Percentiles rank a stretch among this genome's conserved stretches.
Evolutionary conservation across 2,113 vertebrate genomes (phyloP).

Genomic region (Hystrix brachyura): DNA sequence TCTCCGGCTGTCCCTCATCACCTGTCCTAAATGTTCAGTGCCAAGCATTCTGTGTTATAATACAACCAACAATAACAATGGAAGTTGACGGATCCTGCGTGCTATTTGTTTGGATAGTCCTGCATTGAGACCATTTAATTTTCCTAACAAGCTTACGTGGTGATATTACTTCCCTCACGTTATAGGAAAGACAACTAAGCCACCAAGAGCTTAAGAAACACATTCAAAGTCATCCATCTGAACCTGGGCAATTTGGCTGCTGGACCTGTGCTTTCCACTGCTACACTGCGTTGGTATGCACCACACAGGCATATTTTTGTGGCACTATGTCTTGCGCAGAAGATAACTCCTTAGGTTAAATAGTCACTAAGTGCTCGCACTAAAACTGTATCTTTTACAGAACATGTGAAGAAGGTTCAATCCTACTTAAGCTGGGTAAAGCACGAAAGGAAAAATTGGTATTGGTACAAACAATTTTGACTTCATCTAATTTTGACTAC

Average conservation of each 20-base stretch:
- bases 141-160: not conserved
- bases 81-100: not conserved
- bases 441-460: not conserved
- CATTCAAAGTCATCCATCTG: not conserved
- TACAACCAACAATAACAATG: not conserved
- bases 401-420: not conserved
- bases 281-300: accelerated
- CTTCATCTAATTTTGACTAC: not conserved
- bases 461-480: not conserved
- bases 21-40: not conserved
- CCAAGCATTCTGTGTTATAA: not conserved
- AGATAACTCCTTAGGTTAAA: not conserved
- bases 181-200: not conserved
- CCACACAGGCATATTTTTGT: not conserved
- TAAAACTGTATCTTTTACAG: not conserved
- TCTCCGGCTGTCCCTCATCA: not conserved
- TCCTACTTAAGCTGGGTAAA: constrained; percentile 14
- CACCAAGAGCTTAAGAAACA: not conserved
- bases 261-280: not conserved
- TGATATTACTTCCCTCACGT: not conserved
- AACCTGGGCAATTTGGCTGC: not conserved
- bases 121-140: not conserved
- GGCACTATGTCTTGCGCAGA: not conserved
- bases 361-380: not conserved
- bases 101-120: not conserved